Evolutionary conservation across 2,113 vertebrate species (phyloP).

Genomic region (Ailurus styani): DNA sequence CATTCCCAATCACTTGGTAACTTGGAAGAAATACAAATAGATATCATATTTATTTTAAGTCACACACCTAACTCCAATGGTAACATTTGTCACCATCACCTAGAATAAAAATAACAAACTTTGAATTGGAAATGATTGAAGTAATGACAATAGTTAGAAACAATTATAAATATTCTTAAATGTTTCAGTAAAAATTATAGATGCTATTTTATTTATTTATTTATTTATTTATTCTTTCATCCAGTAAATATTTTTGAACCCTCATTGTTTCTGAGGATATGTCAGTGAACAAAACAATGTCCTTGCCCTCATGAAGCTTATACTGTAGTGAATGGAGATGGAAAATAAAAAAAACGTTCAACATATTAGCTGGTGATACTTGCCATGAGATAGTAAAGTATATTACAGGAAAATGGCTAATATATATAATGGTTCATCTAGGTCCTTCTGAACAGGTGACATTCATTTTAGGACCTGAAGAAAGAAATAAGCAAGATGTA

Average conservation of each 20-base stretch:
- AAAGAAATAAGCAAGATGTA: not conserved
- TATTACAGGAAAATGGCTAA: not conserved
- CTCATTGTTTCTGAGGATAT: not conserved
- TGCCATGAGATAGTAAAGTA: not conserved
- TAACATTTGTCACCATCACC: not conserved
- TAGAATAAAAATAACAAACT: not conserved
- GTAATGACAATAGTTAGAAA: not conserved
- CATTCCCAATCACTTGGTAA: not conserved
- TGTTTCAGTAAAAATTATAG: not conserved
- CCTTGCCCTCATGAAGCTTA: not conserved
- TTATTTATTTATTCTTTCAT: not conserved
- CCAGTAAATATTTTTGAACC: not conserved
- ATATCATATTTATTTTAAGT: not conserved
- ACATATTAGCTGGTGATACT: not conserved
- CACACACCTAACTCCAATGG: not conserved
- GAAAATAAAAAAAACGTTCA: not conserved
- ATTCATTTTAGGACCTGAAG: not conserved
- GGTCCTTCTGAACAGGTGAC: not conserved
- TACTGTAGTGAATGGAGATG: not conserved
- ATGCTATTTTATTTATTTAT: not conserved
- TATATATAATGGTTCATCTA: not conserved
- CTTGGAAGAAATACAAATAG: not conserved
- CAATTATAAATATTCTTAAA: not conserved
- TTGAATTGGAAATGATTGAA: not conserved
- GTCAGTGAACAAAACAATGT: not conserved